Evolutionary conservation across 1,140 invertebrate genomes (phyloP), one percentile per base, ranked within the genome.

Genomic region (Trachelipus rathkii): DNA sequence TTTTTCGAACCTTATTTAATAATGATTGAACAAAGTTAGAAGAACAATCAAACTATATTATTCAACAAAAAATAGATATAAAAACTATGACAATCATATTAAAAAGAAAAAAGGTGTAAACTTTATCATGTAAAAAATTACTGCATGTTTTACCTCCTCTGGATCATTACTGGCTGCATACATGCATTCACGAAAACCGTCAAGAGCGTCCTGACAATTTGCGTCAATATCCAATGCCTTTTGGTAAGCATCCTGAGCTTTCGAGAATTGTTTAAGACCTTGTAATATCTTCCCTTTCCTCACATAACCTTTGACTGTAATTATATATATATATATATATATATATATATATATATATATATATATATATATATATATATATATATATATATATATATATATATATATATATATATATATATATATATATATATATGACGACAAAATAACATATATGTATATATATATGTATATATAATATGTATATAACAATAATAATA

Each of bases 1-100:
- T 89, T 83, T 97, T 93, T 70, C 93, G 87, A 9, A 97, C 92
- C 87, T 98, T 95, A 13, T 6, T 60, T 15, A n/a, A 70, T 3
- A 9, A 33, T 19, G n/a, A n/a, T n/a, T n/a, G n/a, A 72, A 33
- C 1, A 66, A 66, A 21, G 33, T 33, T 33, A 15, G 3, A 68
- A 68, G 4, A n/a, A 23, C 21, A 68, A 21, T 19, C 11, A 19
- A 68, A 33, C 6, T 33, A 33, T 33, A 33, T n/a, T n/a, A n/a
- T n/a, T n/a, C n/a, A n/a, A n/a, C n/a, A n/a, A n/a, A n/a, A n/a
- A n/a, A n/a, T n/a, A n/a, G n/a, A n/a, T n/a, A n/a, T n/a, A n/a
- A n/a, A n/a, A n/a, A n/a, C n/a, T n/a, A n/a, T n/a, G n/a, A n/a
- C n/a, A n/a, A n/a, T n/a, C n/a, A n/a, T n/a, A 33, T 33, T 33